These are phyloP conservation scores for Spheniscus mendiculus DNA, from an alignment of 2,113 vertebrate species.

Conservation along the genomic window DNA sequence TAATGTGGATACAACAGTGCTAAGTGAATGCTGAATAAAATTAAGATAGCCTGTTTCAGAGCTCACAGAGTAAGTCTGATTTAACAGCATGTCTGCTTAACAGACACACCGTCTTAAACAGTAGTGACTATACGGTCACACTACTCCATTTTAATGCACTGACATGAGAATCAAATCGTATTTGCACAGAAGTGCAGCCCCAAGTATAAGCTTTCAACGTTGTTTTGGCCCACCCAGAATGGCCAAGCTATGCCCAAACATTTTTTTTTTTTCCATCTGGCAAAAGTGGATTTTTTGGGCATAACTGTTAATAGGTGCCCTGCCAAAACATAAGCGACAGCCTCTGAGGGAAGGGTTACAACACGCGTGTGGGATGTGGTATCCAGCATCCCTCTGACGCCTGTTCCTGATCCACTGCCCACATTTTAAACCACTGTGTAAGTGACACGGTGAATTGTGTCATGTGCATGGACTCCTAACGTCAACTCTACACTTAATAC, in stretches of 20 bases:
- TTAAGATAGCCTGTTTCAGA: slow-evolving; percentile 6
- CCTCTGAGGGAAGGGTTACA: background rate
- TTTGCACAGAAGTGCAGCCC: background rate
- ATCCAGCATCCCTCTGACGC: background rate
- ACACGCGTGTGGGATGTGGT: rapidly evolving
- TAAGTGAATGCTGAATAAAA: background rate
- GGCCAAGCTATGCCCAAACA: background rate
- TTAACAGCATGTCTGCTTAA: background rate
- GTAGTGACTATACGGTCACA: background rate
- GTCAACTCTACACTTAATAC: background rate
- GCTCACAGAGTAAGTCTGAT: background rate
- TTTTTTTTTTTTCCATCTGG: background rate
- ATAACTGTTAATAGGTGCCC: background rate
- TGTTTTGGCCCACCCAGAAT: background rate
- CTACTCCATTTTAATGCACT: background rate
- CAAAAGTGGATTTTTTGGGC: background rate
- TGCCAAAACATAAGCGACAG: rapidly evolving
- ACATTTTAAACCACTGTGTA: background rate
- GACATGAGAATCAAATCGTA: background rate
- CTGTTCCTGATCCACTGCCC: background rate
- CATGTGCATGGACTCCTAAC: background rate
- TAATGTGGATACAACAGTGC: background rate
- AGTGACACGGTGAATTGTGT: background rate
- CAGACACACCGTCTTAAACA: background rate
- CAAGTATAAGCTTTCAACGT: background rate